Evolutionary conservation across 2,797 vertebrate species (phyloP), one percentile per base, ranked within the genome.

Genomic region (Alcedo quadribrachys): DNA sequence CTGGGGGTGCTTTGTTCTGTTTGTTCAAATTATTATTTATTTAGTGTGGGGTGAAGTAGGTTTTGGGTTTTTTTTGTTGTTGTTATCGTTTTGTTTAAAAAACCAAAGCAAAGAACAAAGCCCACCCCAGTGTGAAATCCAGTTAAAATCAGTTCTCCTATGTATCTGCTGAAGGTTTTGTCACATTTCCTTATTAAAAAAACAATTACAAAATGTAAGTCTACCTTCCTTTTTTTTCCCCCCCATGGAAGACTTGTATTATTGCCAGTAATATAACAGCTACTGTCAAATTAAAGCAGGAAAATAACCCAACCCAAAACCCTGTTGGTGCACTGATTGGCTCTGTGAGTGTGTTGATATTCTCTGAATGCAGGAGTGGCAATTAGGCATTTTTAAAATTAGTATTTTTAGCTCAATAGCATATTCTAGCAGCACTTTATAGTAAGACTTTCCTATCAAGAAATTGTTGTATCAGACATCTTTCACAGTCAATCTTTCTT

Each of bases 211-310:
- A 78, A 75, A 79, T 28, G 62, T 16, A 58, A 28, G 5, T 13
- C 20, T 32, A 60, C 27, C 13, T 74, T 45, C 18, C 22, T 54
- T 71, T 66, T 20, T 25, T 11, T 37, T n/a, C n/a, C 14, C 14
- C 17, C 20, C 46, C 25, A 15, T 0, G 0, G 32, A 74, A 58
- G 35, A 22, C 30, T 85, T 3, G 0, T 5, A 30, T 12, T 78
- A 65, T 3, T 67, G 50, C 33, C 45, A 53, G 32, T 2, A 63
- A n/a, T 3, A 2, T 16, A 79, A 69, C 11, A 87, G 40, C 58
- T 69, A n/a, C 33, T 7, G 50, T 15, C 45, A 71, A 74, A 61
- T n/a, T 33, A 61, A 80, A 48, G 6, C 46, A 68, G 42, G 42
- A 55, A 53, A 93, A 74, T 17, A 55, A 67, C 11, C 40, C 84